Percentiles rank a stretch among this genome's conserved stretches.
Conservation (phyloP, 2,113 vertebrate genomes). For the Rhizomys pruinosus region DNA sequence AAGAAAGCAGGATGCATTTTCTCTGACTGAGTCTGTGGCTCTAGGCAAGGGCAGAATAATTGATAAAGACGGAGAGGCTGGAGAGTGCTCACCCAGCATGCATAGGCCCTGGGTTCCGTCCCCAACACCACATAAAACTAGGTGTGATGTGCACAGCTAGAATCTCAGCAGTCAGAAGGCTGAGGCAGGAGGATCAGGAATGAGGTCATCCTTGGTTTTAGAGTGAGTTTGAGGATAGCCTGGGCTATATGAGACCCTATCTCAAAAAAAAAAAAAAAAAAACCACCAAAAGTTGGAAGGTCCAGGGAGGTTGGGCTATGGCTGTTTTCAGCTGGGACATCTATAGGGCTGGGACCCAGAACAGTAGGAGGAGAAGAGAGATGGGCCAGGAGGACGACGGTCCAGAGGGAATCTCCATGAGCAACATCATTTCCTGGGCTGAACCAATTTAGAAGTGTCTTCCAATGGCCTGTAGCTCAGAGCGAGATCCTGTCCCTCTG, state of each 20-base stretch:
- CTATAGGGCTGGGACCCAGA: rapidly evolving
- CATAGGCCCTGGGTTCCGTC: not conserved
- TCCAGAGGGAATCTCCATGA: not conserved
- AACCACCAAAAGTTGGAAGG: no score
- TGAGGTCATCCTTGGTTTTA: not conserved
- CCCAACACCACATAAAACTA: no score
- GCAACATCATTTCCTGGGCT: not conserved
- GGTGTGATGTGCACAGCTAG: not conserved
- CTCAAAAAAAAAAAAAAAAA: no score
- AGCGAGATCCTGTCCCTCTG: not conserved
- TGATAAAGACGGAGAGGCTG: no score
- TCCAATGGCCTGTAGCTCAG: no score
- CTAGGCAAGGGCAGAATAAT: not conserved
- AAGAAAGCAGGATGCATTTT: not conserved
- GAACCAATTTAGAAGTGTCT: not conserved
- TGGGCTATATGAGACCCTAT: no score
- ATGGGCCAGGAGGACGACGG: rapidly evolving
- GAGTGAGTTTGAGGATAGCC: not conserved
- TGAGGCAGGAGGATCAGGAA: not conserved
- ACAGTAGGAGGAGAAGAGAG: no score
- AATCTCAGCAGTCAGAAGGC: not conserved
- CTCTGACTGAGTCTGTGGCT: not conserved
- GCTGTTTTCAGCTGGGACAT: not conserved
- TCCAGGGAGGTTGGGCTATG: no score
- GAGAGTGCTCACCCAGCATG: not conserved